Evolutionary conservation across 2,888 invertebrate species (phyloP).

Genomic region (Anticlea derivata): DNA sequence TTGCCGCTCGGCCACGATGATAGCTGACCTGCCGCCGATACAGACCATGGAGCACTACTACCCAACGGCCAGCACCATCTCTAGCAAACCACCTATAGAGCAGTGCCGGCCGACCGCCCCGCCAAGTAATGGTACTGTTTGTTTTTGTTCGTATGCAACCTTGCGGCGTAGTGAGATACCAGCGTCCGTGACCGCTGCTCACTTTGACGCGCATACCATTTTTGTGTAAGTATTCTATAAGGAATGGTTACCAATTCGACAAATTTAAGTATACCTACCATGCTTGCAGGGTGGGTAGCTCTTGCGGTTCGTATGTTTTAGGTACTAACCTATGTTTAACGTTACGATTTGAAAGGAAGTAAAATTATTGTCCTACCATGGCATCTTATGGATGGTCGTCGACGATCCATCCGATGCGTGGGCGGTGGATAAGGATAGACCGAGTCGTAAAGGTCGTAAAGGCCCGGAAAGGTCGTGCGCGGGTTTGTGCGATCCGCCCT

Average conservation of each 20-base stretch:
- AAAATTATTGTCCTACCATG: no score
- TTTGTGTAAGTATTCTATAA: conserved; percentile 25
- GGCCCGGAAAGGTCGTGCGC: conserved; percentile 57
- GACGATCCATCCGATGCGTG: conserved; percentile 38
- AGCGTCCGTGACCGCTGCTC: conserved; percentile 32
- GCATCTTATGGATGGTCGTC: conserved; percentile 39
- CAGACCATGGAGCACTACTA: conserved; percentile 50
- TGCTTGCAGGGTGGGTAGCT: no score
- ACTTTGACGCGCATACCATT: conserved; percentile 23
- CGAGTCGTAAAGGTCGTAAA: conserved; percentile 55
- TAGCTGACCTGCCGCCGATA: conserved; percentile 64
- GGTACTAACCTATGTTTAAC: not conserved
- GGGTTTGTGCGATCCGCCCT: conserved; percentile 39
- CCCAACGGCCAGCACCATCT: conserved; percentile 34
- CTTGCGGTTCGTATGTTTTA: not conserved
- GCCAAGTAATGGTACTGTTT: conserved; percentile 60
- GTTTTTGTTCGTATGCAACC: conserved; percentile 54
- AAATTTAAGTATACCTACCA: no score
- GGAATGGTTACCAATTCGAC: conserved; percentile 20
- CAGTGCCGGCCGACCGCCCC: conserved; percentile 41
- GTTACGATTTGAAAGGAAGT: conserved; percentile 26
- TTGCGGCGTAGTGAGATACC: conserved; percentile 50
- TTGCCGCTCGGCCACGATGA: conserved; percentile 60
- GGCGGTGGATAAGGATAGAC: conserved; percentile 46
- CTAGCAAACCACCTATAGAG: conserved; percentile 25